Evolutionary conservation across 2,113 vertebrate species (phyloP).

Genomic region (Siniperca knerii): DNA sequence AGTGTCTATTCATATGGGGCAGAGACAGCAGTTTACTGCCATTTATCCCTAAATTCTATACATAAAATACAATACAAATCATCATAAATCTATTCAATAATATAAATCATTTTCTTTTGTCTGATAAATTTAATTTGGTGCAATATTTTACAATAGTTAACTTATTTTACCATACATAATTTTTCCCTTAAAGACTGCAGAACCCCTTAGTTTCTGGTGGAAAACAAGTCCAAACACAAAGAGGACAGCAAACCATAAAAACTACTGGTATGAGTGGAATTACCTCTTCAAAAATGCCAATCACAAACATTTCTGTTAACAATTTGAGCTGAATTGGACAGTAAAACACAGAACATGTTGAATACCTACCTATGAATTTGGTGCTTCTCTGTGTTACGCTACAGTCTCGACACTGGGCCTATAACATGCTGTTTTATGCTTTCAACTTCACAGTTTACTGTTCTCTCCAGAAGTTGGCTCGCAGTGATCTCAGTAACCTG

Average conservation of each 20-base stretch:
- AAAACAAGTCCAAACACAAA: constrained; percentile 13
- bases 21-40: background rate
- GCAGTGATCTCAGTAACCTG: background rate
- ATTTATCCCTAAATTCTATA: background rate
- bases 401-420: background rate
- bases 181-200: background rate
- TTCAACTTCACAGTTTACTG: background rate
- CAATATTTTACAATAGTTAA: background rate
- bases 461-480: background rate
- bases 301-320: background rate
- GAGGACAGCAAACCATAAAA: background rate
- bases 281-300: background rate
- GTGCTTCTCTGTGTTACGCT: background rate
- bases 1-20: background rate
- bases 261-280: background rate
- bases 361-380: background rate
- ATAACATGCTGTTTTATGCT: background rate
- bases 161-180: background rate
- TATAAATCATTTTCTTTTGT: background rate
- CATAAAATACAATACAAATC: background rate
- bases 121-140: background rate
- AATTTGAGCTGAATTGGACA: background rate
- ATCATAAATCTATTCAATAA: background rate
- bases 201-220: background rate
- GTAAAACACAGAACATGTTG: background rate